Evolutionary conservation across 2,113 vertebrate genomes (phyloP).

Genomic region (Azemiops feae): DNA sequence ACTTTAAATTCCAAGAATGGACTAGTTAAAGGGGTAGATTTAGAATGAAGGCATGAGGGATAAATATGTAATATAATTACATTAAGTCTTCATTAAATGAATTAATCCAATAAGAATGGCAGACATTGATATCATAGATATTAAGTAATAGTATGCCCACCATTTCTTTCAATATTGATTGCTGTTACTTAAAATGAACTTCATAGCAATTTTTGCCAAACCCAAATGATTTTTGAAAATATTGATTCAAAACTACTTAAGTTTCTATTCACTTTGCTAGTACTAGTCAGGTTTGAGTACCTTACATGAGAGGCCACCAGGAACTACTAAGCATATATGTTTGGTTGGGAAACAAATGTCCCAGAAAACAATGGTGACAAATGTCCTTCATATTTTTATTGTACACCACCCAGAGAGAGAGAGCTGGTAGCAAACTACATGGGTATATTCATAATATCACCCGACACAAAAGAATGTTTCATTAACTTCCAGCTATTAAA

Average conservation of each 20-base stretch:
- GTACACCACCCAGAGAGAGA: not conserved
- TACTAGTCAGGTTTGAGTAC: not conserved
- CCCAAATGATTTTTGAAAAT: not conserved
- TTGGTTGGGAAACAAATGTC: not conserved
- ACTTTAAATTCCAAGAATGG: not conserved
- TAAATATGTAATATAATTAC: not conserved
- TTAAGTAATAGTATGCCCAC: not conserved
- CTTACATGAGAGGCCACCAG: not conserved
- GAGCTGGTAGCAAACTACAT: not conserved
- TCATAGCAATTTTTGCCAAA: not conserved
- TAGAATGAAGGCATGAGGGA: not conserved
- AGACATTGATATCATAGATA: not conserved
- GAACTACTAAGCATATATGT: not conserved
- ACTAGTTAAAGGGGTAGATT: not conserved
- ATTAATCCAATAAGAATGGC: not conserved
- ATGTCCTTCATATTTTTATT: not conserved
- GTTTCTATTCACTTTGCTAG: not conserved
- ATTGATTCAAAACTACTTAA: constrained; percentile 2
- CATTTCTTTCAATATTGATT: not conserved
- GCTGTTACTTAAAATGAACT: not conserved
- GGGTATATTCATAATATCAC: not conserved
- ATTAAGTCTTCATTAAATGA: not conserved
- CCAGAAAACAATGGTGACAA: not conserved
- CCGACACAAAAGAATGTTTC: not conserved
- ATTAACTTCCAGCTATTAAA: not conserved